Evolutionary conservation across 2,888 invertebrate species (phyloP), one percentile per base, ranked within the genome.

Genomic region (Asteroscopus sphinx): DNA sequence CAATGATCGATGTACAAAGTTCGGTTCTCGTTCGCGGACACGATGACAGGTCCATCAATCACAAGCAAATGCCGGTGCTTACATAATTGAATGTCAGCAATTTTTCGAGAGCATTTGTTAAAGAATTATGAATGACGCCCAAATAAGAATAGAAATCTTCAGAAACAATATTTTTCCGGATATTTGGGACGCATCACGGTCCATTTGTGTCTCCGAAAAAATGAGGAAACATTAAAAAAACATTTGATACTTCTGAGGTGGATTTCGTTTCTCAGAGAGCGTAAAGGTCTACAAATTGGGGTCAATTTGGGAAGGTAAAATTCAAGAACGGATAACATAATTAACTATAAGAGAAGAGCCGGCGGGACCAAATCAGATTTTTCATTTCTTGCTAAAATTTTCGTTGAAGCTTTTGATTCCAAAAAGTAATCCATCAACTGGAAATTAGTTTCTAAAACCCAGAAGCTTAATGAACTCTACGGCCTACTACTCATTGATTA

Each of bases 1-100:
- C 67, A 63, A 55, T 76, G 73, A 76, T 77, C 68, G 77, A 76
- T 77, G 76, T 75, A 57, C 51, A 63, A 73, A 77, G 73, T 75
- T 77, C 65, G 62, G 59, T 56, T 54, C 62, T 32, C 57, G 65
- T 66, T 73, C 41, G 64, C 61, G 67, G 69, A 68, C 69, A 64
- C 16, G 57, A 59, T 63, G 73, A 67, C 76, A 68, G 73, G 40
- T 58, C 45, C 70, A 76, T 76, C 76, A 76, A 76, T 76, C 76
- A 77, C 68, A 44, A n/a, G n/a, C n/a, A n/a, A n/a, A 11, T 42
- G 41, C 26, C 30, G 37, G 53, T 67, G 64, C 57, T 55, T 77
- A 67, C 64, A 67, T 75, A 76, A 77, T 77, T 77, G 76, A 76
- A 77, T 68, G 66, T 73, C 68, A 45, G 57, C 63, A 73, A 73